phyloP scores from a whole-genome alignment of 2,888 invertebrate species.

The Cylindroiulus punctatus region DNA sequence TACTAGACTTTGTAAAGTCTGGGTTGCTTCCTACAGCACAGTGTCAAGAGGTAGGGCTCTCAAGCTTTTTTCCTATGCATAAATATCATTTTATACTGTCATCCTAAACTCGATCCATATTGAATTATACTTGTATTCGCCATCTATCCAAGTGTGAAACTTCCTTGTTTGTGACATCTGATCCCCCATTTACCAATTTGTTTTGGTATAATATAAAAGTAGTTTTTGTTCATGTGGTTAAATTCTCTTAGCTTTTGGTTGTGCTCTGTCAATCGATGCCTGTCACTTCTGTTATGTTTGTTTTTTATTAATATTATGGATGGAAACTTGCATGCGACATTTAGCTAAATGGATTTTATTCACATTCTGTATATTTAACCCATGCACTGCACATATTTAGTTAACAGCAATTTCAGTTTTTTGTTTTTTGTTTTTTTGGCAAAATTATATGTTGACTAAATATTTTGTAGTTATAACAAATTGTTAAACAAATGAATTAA shows the following conservation, averaged over 20 bases:
- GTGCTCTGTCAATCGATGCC: not conserved
- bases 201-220: too few relatives aligned
- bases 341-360: not conserved
- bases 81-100: not conserved
- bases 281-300: not conserved
- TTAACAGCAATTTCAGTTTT: too few relatives aligned
- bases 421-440: too few relatives aligned
- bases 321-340: not conserved
- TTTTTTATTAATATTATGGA: not conserved
- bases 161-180: not conserved
- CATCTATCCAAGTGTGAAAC: too few relatives aligned
- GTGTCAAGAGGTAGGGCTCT: conserved; percentile 60
- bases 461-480: too few relatives aligned
- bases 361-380: not conserved
- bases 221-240: not conserved
- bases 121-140: not conserved
- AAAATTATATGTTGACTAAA: too few relatives aligned
- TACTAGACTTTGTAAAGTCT: conserved; percentile 57
- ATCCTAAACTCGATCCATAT: not conserved
- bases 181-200: too few relatives aligned
- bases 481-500: too few relatives aligned
- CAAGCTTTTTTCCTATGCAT: not conserved
- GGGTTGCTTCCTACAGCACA: conserved; percentile 59
- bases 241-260: not conserved
- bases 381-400: too few relatives aligned